Evolutionary conservation across 2,113 vertebrate species (phyloP), one percentile per base, ranked within the genome.

Genomic region (Cyrtonyx montezumae): DNA sequence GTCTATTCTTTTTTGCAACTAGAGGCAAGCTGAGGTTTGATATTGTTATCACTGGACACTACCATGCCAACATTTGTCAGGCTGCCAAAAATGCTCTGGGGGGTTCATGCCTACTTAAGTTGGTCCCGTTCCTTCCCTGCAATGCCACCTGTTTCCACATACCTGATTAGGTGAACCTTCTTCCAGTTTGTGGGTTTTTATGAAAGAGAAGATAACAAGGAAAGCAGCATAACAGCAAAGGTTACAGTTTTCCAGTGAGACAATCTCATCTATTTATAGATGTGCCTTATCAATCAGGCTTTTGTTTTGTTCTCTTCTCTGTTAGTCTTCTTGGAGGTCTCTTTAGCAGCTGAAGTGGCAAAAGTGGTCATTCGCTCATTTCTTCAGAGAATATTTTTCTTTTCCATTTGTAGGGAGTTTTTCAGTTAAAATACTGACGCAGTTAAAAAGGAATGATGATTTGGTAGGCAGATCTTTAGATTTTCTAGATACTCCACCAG

Each of bases 101-200:
- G 4, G 4, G 23, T 23, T 13, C 4, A 0, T 8, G 32, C 48
- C 48, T 3, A 5, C 48, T 22, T 68, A 30, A 51, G 30, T 1
- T 5, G 42, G 22, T 16, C 32, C 53, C 23, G 1, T 68, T 63
- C 36, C 37, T 48, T 19, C 51, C 42, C n/a, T 42, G 18, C 30
- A 30, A 7, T 26, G 15, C 21, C 68, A 61, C 8, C 32, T 71
- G 67, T 49, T 65, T 13, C 23, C 34, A 76, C 63, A 0, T 32
- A 32, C 55, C 62, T 55, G 12, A 34, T 22, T 10, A 45, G 32
- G 23, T 66, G 62, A 43, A 18, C 43, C 49, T 22, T 59, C 37
- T 21, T 87, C 22, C 40, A 43, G 26, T 1, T 25, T 14, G 15
- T 32, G 13, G 28, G 25, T 78, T 19, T 45, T 53, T 79, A 26